Evolutionary conservation across 2,888 invertebrate species (phyloP).

Genomic region (Stenodema calcarata): DNA sequence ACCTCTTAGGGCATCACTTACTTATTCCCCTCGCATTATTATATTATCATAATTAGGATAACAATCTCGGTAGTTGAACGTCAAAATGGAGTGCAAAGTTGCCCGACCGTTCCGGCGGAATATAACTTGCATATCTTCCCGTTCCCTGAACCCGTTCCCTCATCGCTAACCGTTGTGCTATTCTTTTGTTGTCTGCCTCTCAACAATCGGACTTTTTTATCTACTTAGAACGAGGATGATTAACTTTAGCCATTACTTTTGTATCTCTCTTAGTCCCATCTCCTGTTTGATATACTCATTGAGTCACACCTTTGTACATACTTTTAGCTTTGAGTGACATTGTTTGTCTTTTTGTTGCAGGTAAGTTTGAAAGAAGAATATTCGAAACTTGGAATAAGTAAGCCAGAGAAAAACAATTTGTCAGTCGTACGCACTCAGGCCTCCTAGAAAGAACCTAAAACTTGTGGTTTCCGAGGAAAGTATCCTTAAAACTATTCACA

Average conservation of each 20-base stretch:
- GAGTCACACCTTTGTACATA: no score
- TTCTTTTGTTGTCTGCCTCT: conserved; percentile 13
- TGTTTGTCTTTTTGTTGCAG: neutral
- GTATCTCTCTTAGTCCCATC: neutral
- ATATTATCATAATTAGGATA: no score
- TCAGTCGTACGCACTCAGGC: no score
- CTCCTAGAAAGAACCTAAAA: no score
- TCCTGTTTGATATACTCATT: neutral
- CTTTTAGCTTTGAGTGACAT: neutral
- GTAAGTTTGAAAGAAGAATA: neutral
- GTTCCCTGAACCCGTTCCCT: conserved; percentile 16
- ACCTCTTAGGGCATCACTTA: no score
- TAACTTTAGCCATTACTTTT: neutral
- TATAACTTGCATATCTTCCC: conserved; percentile 19
- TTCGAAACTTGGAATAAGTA: no score
- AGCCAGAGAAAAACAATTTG: no score
- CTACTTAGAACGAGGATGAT: neutral
- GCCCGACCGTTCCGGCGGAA: neutral
- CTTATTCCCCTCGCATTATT: no score
- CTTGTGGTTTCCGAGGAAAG: no score
- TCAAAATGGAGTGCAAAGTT: neutral
- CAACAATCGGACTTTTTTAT: neutral
- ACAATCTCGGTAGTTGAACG: neutral
- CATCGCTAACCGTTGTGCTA: neutral
- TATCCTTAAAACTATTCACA: no score